These are phyloP conservation scores for Epistrophe eligans DNA, from an alignment of 2,888 invertebrate species.

Conservation along the genomic window DNA sequence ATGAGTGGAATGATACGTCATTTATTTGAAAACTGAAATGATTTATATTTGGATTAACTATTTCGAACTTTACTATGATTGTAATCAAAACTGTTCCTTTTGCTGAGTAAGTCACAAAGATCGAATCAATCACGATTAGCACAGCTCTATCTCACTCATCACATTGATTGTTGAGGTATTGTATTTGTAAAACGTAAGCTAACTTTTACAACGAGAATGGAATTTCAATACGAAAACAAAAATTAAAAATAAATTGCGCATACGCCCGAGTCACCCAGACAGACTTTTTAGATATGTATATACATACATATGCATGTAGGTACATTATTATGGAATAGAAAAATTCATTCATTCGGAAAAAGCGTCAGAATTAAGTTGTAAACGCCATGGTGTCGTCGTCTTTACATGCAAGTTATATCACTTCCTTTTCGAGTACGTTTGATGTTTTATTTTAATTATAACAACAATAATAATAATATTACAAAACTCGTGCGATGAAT, in stretches of 20 bases:
- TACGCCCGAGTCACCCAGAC: slow-evolving; percentile 48
- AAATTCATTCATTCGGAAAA: slow-evolving; percentile 51
- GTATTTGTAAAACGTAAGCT: slow-evolving; percentile 1
- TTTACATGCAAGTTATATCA: slow-evolving; percentile 14
- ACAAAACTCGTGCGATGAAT: slow-evolving; percentile 26
- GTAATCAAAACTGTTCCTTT: too few species aligned
- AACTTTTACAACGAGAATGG: neutral
- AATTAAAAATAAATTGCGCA: slow-evolving; percentile 34
- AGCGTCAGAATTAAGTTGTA: slow-evolving; percentile 21
- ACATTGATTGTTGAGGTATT: neutral
- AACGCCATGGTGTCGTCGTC: neutral
- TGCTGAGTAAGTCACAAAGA: too few species aligned
- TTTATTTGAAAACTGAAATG: too few species aligned
- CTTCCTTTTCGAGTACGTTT: slow-evolving; percentile 2
- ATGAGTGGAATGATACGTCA: too few species aligned
- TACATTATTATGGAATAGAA: slow-evolving; percentile 2
- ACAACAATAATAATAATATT: neutral
- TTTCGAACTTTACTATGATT: too few species aligned
- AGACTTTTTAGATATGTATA: neutral
- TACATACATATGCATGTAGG: neutral
- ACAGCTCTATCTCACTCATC: neutral
- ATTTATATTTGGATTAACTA: too few species aligned
- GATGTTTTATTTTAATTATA: slow-evolving; percentile 2
- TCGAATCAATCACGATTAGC: too few species aligned
- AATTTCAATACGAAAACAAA: neutral